Evolutionary conservation across 1,140 invertebrate genomes (phyloP).

Genomic region (Drosophila ficusphila): DNA sequence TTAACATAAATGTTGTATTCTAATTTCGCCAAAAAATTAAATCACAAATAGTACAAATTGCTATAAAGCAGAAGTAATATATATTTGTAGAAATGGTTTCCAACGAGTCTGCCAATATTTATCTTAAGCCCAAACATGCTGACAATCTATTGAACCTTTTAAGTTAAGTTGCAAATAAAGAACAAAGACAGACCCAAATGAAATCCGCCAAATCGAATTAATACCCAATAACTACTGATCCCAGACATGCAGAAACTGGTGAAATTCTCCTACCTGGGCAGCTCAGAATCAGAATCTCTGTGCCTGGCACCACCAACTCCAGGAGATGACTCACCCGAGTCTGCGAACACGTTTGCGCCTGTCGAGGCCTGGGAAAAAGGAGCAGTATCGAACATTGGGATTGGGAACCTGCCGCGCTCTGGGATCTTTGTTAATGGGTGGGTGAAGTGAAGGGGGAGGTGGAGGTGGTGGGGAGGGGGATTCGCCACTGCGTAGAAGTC

Average conservation of each 20-base stretch:
- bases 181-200: conserved; percentile 1
- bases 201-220: conserved; percentile 21
- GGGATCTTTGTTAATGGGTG: conserved; percentile 24
- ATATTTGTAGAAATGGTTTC: too few relatives aligned
- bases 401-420: conserved; percentile 8
- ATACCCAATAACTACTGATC: conserved; percentile 22
- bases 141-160: not conserved
- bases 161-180: not conserved
- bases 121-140: not conserved
- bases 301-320: conserved; percentile 39
- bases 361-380: conserved; percentile 68
- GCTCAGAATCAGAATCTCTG: conserved; percentile 17
- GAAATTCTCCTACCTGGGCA: conserved; percentile 56
- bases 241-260: conserved; percentile 61
- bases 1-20: too few relatives aligned
- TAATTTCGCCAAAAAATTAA: too few relatives aligned
- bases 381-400: conserved; percentile 44
- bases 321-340: conserved; percentile 51
- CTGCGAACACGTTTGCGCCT: conserved; percentile 59
- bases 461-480: not conserved
- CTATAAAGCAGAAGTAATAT: not conserved
- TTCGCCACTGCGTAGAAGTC: conserved; percentile 40
- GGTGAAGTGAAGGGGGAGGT: not conserved
- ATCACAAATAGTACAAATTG: not conserved
- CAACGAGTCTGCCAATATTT: not conserved